Percentiles rank a stretch among this genome's conserved stretches.
Conservation (phyloP, 2,113 vertebrate genomes). For the Heterocephalus glaber region DNA sequence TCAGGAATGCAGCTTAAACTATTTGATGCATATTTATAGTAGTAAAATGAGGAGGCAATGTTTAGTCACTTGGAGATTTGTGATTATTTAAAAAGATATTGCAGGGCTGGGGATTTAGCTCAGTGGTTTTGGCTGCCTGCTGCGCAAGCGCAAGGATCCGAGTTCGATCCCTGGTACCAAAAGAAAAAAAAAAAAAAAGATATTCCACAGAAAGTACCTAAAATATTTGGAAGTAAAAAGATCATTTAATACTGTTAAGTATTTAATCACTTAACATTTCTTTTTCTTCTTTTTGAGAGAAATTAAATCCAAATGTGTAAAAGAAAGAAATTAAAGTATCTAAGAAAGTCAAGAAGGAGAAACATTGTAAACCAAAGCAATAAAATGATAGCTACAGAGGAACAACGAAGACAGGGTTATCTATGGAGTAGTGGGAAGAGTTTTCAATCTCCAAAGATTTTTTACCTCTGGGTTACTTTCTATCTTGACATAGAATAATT, state of each 20-base stretch:
- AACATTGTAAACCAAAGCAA: background rate
- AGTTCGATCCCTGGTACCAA: too few relatives aligned
- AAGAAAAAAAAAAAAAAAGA: too few relatives aligned
- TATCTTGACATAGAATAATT: background rate
- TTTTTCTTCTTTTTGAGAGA: background rate
- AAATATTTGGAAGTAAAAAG: background rate
- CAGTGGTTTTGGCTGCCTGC: too few relatives aligned
- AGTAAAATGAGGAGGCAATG: background rate
- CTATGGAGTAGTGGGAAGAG: background rate
- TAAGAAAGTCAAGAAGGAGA: background rate
- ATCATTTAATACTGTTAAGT: background rate
- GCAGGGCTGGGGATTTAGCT: too few relatives aligned
- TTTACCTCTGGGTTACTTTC: background rate
- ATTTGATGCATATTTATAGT: background rate
- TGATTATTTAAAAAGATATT: background rate
- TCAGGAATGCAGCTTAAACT: background rate
- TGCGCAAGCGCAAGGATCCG: too few relatives aligned
- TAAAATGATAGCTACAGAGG: background rate
- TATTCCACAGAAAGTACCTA: background rate
- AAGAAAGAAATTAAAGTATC: background rate
- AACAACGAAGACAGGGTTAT: background rate
- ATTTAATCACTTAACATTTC: background rate
- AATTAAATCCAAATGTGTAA: background rate
- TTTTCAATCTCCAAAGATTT: background rate
- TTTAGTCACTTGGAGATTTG: background rate